Conservation (phyloP, 1,140 invertebrate species). For the Brachionus sp. region DNA sequence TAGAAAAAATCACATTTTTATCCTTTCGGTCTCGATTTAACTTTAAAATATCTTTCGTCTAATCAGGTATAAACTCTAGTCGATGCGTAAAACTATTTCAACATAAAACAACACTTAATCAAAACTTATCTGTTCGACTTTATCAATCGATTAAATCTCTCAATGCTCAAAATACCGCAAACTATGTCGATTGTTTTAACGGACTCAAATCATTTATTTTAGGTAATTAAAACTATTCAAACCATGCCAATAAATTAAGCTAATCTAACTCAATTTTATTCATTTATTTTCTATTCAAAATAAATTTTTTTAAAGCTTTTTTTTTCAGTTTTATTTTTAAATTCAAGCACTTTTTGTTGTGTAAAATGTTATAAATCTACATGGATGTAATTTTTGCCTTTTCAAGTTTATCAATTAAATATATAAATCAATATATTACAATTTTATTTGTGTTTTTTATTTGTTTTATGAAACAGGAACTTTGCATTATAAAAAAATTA, state of each 20-base stretch:
- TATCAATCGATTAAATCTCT: slow-evolving; percentile 25
- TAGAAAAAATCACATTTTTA: slow-evolving; percentile 25
- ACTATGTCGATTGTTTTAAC: not conserved
- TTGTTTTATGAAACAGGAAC: too few species aligned
- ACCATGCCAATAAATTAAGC: not conserved
- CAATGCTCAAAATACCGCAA: slow-evolving; percentile 11
- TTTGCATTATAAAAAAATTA: too few species aligned
- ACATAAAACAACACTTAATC: not conserved
- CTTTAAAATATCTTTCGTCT: slow-evolving; percentile 5
- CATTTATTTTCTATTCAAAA: too few species aligned
- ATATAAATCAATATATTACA: too few species aligned
- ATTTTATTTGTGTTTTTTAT: too few species aligned
- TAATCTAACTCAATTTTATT: not conserved
- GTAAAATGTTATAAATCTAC: too few species aligned
- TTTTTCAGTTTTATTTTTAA: too few species aligned
- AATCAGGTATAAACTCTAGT: slow-evolving; percentile 27
- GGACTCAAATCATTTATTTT: slow-evolving; percentile 1
- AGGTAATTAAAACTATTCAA: not conserved
- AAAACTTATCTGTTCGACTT: slow-evolving; percentile 1
- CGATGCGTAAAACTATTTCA: slow-evolving; percentile 26
- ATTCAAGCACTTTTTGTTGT: too few species aligned
- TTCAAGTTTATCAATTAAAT: too few species aligned
- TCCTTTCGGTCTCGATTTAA: not conserved
- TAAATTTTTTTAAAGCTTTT: not conserved
- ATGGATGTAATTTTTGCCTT: too few species aligned